These are phyloP conservation scores for Eurystomus gularis DNA, from an alignment of 2,113 vertebrate species.

Conservation along the genomic window DNA sequence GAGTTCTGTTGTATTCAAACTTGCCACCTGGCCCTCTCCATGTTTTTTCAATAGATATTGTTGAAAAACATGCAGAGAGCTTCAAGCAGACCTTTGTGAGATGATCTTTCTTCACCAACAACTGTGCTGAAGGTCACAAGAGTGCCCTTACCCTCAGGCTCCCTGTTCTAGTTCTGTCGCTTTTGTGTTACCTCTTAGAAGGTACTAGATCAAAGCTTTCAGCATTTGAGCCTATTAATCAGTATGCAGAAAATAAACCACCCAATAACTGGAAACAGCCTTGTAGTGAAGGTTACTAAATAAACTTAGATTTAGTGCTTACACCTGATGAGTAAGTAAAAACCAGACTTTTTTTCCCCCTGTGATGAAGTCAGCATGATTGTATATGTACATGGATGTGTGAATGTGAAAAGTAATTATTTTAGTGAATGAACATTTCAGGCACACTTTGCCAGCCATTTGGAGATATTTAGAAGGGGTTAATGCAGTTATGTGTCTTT, in stretches of 20 bases:
- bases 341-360: rapidly evolving
- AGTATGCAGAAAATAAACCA: not conserved
- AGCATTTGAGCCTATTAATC: not conserved
- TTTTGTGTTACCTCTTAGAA: not conserved
- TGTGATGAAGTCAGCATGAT: not conserved
- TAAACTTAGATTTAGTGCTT: not conserved
- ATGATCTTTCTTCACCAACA: not conserved
- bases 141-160: not conserved
- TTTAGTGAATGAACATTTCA: not conserved
- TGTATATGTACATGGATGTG: not conserved
- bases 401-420: not conserved
- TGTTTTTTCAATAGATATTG: not conserved
- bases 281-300: not conserved
- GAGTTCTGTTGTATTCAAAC: not conserved
- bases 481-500: not conserved
- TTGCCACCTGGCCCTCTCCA: not conserved
- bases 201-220: not conserved
- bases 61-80: not conserved
- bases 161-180: not conserved
- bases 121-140: not conserved
- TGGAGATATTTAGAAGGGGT: not conserved
- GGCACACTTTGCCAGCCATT: not conserved
- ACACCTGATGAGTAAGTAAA: not conserved
- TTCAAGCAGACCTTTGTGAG: not conserved
- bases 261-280: not conserved